phyloP scores from a whole-genome alignment of 53 echinoderm and acorn worm genomes.

The Paracentrotus lividus region DNA sequence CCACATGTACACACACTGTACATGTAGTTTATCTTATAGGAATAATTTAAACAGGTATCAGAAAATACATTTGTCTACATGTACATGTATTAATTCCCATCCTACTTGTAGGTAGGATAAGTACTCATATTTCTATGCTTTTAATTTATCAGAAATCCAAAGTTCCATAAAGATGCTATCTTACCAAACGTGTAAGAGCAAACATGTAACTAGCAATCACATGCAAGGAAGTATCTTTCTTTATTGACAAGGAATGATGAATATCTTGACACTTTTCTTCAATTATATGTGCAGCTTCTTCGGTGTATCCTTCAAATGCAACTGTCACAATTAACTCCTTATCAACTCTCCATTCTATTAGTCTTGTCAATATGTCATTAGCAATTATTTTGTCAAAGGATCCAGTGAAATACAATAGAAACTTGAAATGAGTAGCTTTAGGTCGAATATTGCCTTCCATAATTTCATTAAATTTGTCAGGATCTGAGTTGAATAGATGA shows the following conservation, averaged over 20 bases:
- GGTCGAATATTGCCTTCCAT: background rate
- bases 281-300: background rate
- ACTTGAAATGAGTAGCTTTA: background rate
- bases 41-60: too few species aligned
- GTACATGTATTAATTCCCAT: too few species aligned
- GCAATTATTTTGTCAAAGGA: background rate
- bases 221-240: background rate
- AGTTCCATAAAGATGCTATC: background rate
- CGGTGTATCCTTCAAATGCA: background rate
- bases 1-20: too few species aligned
- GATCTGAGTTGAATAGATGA: background rate
- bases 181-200: background rate
- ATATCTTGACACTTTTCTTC: background rate
- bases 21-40: too few species aligned
- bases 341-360: background rate
- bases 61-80: too few species aligned
- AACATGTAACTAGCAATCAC: background rate
- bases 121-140: too few species aligned
- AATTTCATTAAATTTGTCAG: background rate
- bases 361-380: background rate
- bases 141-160: too few species aligned
- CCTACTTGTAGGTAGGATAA: too few species aligned
- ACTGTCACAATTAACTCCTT: background rate
- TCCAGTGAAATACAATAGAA: background rate
- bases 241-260: background rate